Evolutionary conservation across 2,888 invertebrate genomes (phyloP).

Genomic region (Brachycybe producta): DNA sequence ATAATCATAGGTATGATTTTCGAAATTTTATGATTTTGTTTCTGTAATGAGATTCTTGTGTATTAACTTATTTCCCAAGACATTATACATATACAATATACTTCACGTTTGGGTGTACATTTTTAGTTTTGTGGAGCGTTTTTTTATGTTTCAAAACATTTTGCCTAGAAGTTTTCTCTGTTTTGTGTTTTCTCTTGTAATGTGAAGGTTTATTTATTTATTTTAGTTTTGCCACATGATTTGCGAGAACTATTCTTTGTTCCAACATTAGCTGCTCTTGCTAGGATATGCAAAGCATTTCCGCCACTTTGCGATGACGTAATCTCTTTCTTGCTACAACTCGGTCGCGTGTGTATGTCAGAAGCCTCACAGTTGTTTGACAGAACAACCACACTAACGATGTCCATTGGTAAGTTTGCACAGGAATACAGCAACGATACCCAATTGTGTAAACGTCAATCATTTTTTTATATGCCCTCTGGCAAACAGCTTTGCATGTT

Average conservation of each 20-base stretch:
- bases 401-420: background rate
- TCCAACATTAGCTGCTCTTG: slow-evolving; percentile 69
- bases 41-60: too few relatives aligned
- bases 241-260: slow-evolving; percentile 68
- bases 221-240: slow-evolving; percentile 58
- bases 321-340: slow-evolving; percentile 65
- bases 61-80: too few relatives aligned
- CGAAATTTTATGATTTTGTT: too few relatives aligned
- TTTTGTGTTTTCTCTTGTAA: background rate
- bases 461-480: too few relatives aligned
- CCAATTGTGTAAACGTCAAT: too few relatives aligned
- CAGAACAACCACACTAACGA: background rate
- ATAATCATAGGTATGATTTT: too few relatives aligned
- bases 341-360: slow-evolving; percentile 71
- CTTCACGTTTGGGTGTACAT: too few relatives aligned
- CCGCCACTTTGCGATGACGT: slow-evolving; percentile 84
- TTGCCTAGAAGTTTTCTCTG: background rate
- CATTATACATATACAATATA: too few relatives aligned
- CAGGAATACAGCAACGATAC: too few relatives aligned
- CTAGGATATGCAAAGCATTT: slow-evolving; percentile 77
- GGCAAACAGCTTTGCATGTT: too few relatives aligned
- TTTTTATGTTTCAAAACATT: too few relatives aligned
- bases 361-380: slow-evolving; percentile 51
- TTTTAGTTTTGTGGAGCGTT: too few relatives aligned
- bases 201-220: slow-evolving; percentile 10